Base-by-base conservation (phyloP, 1,140 invertebrate species). In the Pseudachorutes palmiensis region DNA sequence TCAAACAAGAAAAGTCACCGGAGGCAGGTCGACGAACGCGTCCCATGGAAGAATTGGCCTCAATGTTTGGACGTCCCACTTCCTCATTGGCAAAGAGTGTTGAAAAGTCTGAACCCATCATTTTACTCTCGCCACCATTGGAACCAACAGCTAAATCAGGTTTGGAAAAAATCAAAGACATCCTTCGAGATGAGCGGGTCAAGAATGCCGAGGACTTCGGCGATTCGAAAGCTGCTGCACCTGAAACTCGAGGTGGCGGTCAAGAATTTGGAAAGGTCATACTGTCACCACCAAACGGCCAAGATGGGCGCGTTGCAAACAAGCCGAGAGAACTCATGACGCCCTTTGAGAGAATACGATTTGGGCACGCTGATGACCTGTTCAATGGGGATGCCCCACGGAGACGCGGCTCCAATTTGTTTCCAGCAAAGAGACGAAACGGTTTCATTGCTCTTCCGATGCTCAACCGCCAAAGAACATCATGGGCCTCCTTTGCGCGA, bases 241-340 rank as follows among this genome's bases (percentile, higher is more conserved):
- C 31, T 19, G 19, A 69, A 82, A 83, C 65, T 81, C 82, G 82
- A 1, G 66, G 76, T 31, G 66, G 74, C 67, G 78, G 57, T 74
- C 79, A 74, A 73, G 79, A 76, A 72, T 75, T 61, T 29, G 74
- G 74, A 24, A 70, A 67, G 22, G 31, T 75, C 1, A 28, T 75
- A 9, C 49, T 72, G 2, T 63, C 72, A 12, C 72, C 72, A 16
- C 72, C 74, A 0, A 3, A 26, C 0, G 73, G 73, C 33, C 59
- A 59, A 31, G 71, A 73, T 49, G 73, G 73, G 1, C 62, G 72
- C 2, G 55, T 70, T n/a, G 69, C 64, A 14, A 74, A 74, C 60
- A 74, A 73, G 45, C 72, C 72, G 2, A 58, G 28, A 48, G 70
- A 73, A 70, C 55, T 70, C 16, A 71, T 72, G 70, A 72, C 70